phyloP scores from a whole-genome alignment of 2,888 invertebrate species.

The Nomada flava region DNA sequence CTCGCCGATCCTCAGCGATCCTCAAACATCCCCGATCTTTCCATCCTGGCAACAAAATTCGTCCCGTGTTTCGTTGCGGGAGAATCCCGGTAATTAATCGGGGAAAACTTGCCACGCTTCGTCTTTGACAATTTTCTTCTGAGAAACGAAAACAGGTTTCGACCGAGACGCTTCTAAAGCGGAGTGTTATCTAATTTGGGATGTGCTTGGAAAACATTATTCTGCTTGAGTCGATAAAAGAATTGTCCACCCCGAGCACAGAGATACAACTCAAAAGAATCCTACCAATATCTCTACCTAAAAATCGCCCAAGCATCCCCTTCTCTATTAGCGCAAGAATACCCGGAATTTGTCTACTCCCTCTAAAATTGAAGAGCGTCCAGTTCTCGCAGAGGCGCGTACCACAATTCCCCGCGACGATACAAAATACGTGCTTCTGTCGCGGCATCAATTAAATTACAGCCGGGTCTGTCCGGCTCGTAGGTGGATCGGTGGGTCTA shows the following conservation, averaged over 20 bases:
- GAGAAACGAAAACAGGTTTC: too few relatives aligned
- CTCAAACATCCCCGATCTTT: conserved; percentile 68
- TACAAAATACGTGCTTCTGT: conserved; percentile 1
- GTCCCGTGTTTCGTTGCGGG: background rate
- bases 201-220: too few relatives aligned
- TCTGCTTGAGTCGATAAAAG: too few relatives aligned
- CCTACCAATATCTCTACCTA: too few relatives aligned
- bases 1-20: conserved; percentile 74
- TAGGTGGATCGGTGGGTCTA: conserved; percentile 24
- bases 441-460: conserved; percentile 47
- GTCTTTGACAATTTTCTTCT: too few relatives aligned
- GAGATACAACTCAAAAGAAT: too few relatives aligned
- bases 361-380: background rate
- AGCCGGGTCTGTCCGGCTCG: conserved; percentile 15
- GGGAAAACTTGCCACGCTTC: too few relatives aligned
- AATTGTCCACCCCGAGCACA: too few relatives aligned
- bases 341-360: background rate
- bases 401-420: background rate
- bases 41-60: background rate
- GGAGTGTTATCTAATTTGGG: too few relatives aligned
- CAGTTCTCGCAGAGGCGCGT: background rate
- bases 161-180: background rate
- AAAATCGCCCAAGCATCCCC: background rate
- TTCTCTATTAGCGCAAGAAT: too few relatives aligned
- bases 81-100: background rate